Conservation (phyloP, 2,797 vertebrate species). For the Karalla daura region DNA sequence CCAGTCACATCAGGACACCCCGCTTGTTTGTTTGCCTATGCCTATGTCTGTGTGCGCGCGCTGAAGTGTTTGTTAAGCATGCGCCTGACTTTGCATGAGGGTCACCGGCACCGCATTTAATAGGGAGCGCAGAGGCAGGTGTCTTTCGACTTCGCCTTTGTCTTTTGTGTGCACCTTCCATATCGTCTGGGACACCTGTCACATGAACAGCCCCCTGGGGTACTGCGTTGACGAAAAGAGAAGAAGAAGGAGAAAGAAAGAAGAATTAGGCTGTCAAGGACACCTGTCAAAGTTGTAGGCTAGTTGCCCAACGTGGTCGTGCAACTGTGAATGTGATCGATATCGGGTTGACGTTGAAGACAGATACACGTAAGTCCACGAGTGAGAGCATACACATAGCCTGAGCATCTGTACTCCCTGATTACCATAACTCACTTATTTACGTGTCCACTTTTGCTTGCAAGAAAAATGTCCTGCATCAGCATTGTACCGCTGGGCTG, state of each 20-base stretch:
- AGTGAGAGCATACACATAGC: slow-evolving; percentile 13
- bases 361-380: slow-evolving; percentile 1
- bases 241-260: slow-evolving; percentile 41
- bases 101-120: slow-evolving; percentile 32
- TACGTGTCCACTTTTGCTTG: slow-evolving; percentile 75
- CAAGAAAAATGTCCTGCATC: slow-evolving; percentile 78
- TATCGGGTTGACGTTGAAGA: slow-evolving; percentile 59
- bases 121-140: slow-evolving; percentile 40
- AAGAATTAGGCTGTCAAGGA: slow-evolving; percentile 74
- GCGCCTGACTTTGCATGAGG: slow-evolving; percentile 12
- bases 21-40: slow-evolving; percentile 5
- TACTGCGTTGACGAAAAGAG: slow-evolving; percentile 43
- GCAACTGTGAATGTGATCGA: slow-evolving; percentile 70
- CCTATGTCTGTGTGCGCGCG: slow-evolving; percentile 13
- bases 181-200: slow-evolving; percentile 63
- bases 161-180: slow-evolving; percentile 32
- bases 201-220: slow-evolving; percentile 57
- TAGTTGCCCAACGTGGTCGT: slow-evolving; percentile 46
- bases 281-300: slow-evolving; percentile 76
- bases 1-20: slow-evolving; percentile 39
- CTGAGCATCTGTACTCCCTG: slow-evolving; percentile 49
- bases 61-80: slow-evolving; percentile 8
- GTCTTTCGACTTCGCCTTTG: slow-evolving; percentile 61
- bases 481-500: slow-evolving; percentile 72
- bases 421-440: slow-evolving; percentile 80